Evolutionary conservation across 2,113 vertebrate genomes (phyloP).

Genomic region (Psilopogon haemacephalus): DNA sequence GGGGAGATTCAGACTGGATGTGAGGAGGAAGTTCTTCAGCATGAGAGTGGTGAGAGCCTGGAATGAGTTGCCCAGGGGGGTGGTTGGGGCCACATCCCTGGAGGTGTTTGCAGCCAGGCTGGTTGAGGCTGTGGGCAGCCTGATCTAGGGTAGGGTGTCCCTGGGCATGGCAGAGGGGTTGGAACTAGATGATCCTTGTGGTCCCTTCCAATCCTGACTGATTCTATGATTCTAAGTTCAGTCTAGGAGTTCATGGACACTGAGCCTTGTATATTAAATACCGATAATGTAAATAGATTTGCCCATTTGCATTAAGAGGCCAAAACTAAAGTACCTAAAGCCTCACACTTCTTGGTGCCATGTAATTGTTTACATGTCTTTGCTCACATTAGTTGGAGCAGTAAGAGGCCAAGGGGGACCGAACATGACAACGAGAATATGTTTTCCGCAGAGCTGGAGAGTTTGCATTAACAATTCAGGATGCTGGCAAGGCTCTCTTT

Average conservation of each 20-base stretch:
- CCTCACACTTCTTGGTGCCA: neutral
- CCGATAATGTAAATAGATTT: neutral
- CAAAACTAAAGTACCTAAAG: neutral
- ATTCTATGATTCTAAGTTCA: no score
- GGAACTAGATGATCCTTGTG: no score
- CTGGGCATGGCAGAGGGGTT: no score
- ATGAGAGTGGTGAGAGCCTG: no score
- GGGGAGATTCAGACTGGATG: no score
- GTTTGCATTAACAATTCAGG: conserved; percentile 14
- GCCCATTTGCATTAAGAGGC: neutral
- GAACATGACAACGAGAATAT: neutral
- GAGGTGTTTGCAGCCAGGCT: no score
- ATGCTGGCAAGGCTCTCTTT: neutral
- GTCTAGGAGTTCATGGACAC: neutral
- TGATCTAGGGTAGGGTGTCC: no score
- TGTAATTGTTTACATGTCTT: neutral
- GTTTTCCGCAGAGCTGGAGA: neutral
- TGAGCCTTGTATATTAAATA: neutral
- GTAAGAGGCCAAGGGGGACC: neutral
- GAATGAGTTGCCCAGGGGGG: no score
- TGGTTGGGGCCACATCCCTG: no score
- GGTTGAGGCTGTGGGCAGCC: no score
- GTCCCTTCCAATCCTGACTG: no score
- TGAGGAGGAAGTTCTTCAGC: no score
- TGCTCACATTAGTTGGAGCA: neutral